These are phyloP conservation scores for Astreopora myriophthalma DNA, from an alignment of 64 coral and sea anemone genomes.

Conservation along the genomic window DNA sequence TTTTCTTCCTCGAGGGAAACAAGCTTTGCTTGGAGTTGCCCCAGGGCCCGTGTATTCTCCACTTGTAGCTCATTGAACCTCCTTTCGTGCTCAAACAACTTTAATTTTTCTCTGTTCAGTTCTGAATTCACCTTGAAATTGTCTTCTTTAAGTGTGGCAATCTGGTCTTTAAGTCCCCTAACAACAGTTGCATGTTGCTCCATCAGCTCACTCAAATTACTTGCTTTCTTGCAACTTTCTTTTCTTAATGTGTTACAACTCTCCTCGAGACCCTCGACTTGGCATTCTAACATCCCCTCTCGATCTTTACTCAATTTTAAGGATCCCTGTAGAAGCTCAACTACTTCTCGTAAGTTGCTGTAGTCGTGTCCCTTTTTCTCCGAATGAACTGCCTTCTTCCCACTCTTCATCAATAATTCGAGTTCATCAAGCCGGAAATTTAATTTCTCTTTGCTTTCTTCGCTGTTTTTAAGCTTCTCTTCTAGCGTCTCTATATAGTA, in stretches of 20 bases:
- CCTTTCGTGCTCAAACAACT: no score
- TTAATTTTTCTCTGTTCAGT: no score
- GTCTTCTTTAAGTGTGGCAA: no score
- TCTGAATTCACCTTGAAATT: neutral
- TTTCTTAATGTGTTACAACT: neutral
- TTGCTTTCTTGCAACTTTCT: no score
- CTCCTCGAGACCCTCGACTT: neutral
- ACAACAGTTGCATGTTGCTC: no score
- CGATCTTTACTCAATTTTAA: constrained; percentile 3
- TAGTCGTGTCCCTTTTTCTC: neutral
- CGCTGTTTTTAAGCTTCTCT: neutral
- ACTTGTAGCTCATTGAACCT: no score
- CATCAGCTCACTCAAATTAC: no score
- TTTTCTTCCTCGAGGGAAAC: no score
- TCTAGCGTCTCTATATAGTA: neutral
- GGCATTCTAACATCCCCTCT: neutral
- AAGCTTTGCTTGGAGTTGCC: no score
- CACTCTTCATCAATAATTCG: neutral
- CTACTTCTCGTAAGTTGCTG: neutral
- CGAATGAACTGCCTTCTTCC: neutral
- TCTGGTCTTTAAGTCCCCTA: no score
- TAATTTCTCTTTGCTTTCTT: neutral
- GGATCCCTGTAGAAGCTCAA: neutral
- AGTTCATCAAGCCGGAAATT: neutral
- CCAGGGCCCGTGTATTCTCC: no score